phyloP scores from a whole-genome alignment of 1,140 invertebrate species.

The Drosophila yakuba region DNA sequence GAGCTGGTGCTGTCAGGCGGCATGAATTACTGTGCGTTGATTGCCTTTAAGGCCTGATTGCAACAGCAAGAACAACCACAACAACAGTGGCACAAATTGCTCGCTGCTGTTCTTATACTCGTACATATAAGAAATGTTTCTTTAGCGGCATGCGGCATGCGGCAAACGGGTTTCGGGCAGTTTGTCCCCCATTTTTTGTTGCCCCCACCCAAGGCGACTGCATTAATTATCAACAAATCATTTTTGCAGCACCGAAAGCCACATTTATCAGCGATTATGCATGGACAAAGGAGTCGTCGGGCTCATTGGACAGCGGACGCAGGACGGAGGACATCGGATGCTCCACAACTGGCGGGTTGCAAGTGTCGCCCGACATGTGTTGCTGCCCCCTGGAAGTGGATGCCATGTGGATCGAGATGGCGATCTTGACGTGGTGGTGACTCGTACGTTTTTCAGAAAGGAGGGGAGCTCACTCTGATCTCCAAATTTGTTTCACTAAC shows the following conservation, averaged over 20 bases:
- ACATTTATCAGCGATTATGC: constrained; percentile 82
- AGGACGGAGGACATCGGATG: constrained; percentile 1
- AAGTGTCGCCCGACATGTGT: constrained; percentile 79
- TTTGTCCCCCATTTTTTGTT: constrained; percentile 25
- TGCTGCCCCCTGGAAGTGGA: constrained; percentile 31
- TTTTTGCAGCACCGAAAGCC: constrained; percentile 76
- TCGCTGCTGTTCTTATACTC: constrained; percentile 42
- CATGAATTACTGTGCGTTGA: constrained; percentile 82
- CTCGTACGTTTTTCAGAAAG: constrained; percentile 47
- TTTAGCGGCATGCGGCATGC: constrained; percentile 44
- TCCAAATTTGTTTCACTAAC: not conserved
- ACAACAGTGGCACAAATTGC: constrained; percentile 67
- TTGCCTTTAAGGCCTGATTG: constrained; percentile 80
- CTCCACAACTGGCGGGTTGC: constrained; percentile 25
- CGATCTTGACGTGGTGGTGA: constrained; percentile 43
- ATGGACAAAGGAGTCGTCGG: constrained; percentile 42
- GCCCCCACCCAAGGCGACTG: constrained; percentile 37
- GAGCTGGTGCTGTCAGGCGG: constrained; percentile 44
- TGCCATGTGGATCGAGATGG: constrained; percentile 48
- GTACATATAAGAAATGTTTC: not conserved
- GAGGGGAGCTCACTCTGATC: constrained; percentile 3
- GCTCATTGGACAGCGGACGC: constrained; percentile 16
- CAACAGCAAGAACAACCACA: constrained; percentile 39
- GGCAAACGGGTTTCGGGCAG: constrained; percentile 61
- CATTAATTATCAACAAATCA: constrained; percentile 84